phyloP scores from a whole-genome alignment of 2,113 vertebrate genomes.

The Gymnarchus niloticus region DNA sequence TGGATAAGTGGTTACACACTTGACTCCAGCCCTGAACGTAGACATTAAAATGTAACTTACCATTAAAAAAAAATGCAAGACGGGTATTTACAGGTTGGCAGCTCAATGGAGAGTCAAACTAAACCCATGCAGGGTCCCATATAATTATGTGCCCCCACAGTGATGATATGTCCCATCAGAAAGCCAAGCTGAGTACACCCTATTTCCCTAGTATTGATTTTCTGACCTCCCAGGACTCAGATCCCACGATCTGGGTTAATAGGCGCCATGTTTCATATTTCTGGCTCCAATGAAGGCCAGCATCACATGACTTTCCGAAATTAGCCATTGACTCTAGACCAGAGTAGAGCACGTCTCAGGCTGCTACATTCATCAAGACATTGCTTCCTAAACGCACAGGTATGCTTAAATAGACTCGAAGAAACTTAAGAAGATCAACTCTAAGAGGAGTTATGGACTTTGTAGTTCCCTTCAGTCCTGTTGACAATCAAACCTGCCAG shows the following conservation, averaged over 20 bases:
- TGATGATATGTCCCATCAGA: background rate
- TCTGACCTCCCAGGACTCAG: background rate
- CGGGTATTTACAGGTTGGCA: background rate
- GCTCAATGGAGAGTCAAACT: background rate
- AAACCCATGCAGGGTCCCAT: background rate
- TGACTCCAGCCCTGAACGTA: background rate
- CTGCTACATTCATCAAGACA: background rate
- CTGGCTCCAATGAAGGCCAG: background rate
- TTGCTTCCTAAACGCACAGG: background rate
- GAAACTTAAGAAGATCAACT: no score
- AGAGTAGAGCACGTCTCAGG: background rate
- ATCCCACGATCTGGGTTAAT: constrained; percentile 9
- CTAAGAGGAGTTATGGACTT: no score
- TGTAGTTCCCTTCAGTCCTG: background rate
- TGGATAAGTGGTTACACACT: background rate
- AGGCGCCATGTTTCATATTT: background rate
- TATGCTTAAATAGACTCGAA: no score
- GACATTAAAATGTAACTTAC: background rate
- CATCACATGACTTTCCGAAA: background rate
- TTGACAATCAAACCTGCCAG: background rate
- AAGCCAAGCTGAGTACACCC: background rate
- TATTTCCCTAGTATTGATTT: constrained; percentile 6
- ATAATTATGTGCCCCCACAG: no score
- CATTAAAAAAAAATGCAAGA: background rate
- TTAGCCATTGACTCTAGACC: background rate